Evolutionary conservation across 2,888 invertebrate species (phyloP), one percentile per base, ranked within the genome.

Genomic region (Andrena haemorrhoa): DNA sequence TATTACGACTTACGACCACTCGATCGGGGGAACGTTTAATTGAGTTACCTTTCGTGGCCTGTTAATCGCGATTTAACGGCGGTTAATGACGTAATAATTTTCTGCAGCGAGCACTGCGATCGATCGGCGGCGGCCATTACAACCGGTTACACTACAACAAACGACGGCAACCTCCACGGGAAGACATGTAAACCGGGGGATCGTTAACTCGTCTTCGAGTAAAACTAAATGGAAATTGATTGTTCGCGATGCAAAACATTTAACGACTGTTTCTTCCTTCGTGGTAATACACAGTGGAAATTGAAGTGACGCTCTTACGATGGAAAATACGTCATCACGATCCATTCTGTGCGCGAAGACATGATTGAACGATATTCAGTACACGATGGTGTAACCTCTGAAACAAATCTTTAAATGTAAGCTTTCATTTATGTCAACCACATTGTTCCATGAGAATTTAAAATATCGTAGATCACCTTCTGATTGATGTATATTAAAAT

Each of bases 1-100:
- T 78, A 63, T 75, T 53, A 31, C 53, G 47, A 47, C 63, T 75
- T 53, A 31, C 53, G 47, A 47, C 63, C 23, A 26, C 61, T 47
- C 66, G 41, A 41, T 61, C 51, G 66, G n/a, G 66, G 31, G 61
- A 68, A 68, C 47, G 68, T 75, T 75, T 53, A 20, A 78, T 78
- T 56, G 75, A 78, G 75, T 75, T 75, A 68, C 41, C 66, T 20
- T 1, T 51, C 41, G 68, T 41, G 29, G 26, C 51, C 51, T 29
- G 75, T 75, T 78, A 78, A 78, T 78, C 68, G 63, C 78, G 63
- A 78, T 78, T 75, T 68, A 78, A 75, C 68, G 51, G 33, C 75
- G 64, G 61, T 68, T 75, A 75, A 78, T 78, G 74, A 74, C 77
- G 78, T 78, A 78, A 78, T 75, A 75, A 78, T 78, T 78, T 78